Evolutionary conservation across 2,113 vertebrate species (phyloP).

Genomic region (Colinus virginianus): DNA sequence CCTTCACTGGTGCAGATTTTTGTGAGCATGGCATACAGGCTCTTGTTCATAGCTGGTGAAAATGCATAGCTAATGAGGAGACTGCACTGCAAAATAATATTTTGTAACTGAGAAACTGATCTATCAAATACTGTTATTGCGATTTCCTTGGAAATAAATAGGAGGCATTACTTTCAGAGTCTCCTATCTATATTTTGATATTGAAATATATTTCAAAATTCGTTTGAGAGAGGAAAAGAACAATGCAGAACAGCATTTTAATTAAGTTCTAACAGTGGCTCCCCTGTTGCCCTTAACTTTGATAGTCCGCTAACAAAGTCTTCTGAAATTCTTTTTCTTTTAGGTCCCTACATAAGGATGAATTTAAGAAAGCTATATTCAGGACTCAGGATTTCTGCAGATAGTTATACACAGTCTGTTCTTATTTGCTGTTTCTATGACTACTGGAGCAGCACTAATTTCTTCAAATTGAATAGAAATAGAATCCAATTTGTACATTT

Average conservation of each 20-base stretch:
- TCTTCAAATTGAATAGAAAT: slow-evolving; percentile 3
- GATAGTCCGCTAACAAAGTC: neutral
- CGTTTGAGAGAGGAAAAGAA: neutral
- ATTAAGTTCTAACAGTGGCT: neutral
- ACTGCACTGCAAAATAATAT: no score
- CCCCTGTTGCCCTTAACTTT: neutral
- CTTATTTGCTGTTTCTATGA: slow-evolving; percentile 35
- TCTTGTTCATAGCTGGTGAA: no score
- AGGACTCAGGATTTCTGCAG: neutral
- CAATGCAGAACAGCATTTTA: neutral
- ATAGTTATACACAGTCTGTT: neutral
- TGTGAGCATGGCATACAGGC: no score
- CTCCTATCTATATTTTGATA: neutral
- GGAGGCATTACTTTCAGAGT: no score
- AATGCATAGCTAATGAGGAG: no score
- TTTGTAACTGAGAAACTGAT: no score
- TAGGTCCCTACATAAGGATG: neutral
- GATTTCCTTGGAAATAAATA: no score
- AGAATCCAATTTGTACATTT: neutral
- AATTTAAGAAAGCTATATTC: neutral
- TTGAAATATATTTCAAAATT: neutral
- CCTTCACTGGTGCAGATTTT: no score
- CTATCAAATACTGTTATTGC: no score
- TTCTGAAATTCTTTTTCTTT: neutral
- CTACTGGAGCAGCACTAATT: slow-evolving; percentile 26